Conservation (phyloP, 2,113 vertebrate genomes). For the Pollachius pollachius region DNA sequence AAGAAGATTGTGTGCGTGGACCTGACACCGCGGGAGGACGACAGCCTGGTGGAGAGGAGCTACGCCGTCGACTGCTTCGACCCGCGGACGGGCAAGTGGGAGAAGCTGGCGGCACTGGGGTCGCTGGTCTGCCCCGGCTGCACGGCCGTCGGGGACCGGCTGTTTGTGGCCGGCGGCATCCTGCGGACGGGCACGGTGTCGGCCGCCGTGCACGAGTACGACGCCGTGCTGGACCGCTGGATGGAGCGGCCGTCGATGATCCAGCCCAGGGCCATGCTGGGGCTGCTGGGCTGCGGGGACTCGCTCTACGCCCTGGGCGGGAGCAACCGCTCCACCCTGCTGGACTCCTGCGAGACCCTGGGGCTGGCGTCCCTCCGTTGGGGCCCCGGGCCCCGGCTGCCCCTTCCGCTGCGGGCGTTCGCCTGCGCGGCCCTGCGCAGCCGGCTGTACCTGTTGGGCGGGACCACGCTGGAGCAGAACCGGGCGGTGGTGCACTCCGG, state of each 20-base stretch:
- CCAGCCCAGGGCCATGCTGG: slow-evolving; percentile 73
- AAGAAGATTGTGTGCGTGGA: slow-evolving; percentile 82
- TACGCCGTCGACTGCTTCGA: slow-evolving; percentile 79
- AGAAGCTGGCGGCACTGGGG: slow-evolving; percentile 76
- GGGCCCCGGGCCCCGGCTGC: slow-evolving; percentile 45
- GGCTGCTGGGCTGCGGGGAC: slow-evolving; percentile 73
- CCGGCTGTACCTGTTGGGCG: slow-evolving; percentile 78
- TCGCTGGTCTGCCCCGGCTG: slow-evolving; percentile 77
- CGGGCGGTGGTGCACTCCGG: slow-evolving; percentile 76
- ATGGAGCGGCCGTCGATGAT: slow-evolving; percentile 70
- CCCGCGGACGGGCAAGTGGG: slow-evolving; percentile 78
- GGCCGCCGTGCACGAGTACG: slow-evolving; percentile 74
- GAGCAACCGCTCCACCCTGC: slow-evolving; percentile 68
- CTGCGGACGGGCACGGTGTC: slow-evolving; percentile 74
- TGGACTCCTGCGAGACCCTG: slow-evolving; percentile 71
- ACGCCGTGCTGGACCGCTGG: slow-evolving; percentile 76
- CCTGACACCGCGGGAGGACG: slow-evolving; percentile 74
- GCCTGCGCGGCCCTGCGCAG: slow-evolving; percentile 72
- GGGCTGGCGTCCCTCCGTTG: slow-evolving; percentile 59
- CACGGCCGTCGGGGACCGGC: slow-evolving; percentile 70
- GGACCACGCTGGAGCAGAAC: slow-evolving; percentile 77
- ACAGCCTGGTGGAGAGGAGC: slow-evolving; percentile 60
- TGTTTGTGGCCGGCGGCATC: slow-evolving; percentile 79
- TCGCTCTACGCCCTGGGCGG: slow-evolving; percentile 78
- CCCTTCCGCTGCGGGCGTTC: slow-evolving; percentile 65